Evolutionary conservation across 2,888 invertebrate genomes (phyloP).

Genomic region (Calameuta filiformis): DNA sequence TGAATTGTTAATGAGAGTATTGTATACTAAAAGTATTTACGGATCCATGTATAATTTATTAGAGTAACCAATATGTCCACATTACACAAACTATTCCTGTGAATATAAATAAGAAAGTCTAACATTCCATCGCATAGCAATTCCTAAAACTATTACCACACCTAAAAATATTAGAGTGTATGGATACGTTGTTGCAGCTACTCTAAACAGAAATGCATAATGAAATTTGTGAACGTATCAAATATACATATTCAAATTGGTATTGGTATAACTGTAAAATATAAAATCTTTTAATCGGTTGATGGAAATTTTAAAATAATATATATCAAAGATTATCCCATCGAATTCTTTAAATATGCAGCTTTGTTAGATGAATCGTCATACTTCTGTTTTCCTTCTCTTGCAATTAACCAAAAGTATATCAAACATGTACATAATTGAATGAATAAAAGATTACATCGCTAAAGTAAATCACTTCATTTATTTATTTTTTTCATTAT

Average conservation of each 20-base stretch:
- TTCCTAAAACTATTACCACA: background rate
- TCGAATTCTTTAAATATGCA: background rate
- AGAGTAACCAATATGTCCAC: conserved; percentile 20
- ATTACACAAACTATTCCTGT: background rate
- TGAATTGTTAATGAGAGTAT: conserved; percentile 10
- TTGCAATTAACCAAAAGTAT: background rate
- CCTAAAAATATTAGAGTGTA: background rate
- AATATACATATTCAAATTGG: background rate
- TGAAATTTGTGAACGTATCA: conserved; percentile 2
- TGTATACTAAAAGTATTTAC: conserved; percentile 25
- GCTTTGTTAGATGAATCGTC: background rate
- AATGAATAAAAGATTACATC: background rate
- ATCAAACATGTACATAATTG: background rate
- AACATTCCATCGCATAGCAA: background rate
- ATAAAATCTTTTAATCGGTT: background rate
- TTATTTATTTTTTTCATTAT: background rate
- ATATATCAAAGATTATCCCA: background rate
- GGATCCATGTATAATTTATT: conserved; percentile 29
- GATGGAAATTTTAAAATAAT: background rate
- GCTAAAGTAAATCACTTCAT: background rate
- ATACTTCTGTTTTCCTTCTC: background rate
- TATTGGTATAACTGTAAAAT: background rate
- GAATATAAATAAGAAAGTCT: background rate
- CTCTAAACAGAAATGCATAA: background rate
- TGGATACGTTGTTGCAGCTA: background rate